Percentiles rank a stretch among this genome's conserved stretches.
phyloP scores from a whole-genome alignment of 1,140 invertebrate genomes.

The Homarus americanus region DNA sequence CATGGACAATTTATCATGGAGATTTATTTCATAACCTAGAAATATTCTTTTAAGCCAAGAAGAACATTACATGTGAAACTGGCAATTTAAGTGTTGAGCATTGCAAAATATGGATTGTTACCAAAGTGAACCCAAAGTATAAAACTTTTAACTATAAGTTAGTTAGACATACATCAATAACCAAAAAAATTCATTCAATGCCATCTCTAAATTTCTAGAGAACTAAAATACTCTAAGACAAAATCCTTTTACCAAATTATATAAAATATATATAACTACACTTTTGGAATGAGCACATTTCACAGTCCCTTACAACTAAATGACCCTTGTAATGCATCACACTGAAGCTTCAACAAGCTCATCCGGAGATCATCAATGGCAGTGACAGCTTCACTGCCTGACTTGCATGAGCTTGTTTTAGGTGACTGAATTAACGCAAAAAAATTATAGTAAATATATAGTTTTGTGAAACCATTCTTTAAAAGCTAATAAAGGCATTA shows the following conservation, averaged over 20 bases:
- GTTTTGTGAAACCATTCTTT: not conserved
- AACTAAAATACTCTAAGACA: constrained; percentile 49
- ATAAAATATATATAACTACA: constrained; percentile 33
- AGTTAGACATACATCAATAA: constrained; percentile 36
- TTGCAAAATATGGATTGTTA: constrained; percentile 24
- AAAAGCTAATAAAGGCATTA: constrained; percentile 24
- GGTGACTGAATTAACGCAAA: constrained; percentile 3
- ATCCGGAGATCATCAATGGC: constrained; percentile 15
- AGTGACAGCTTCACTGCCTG: constrained; percentile 12
- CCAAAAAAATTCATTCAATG: constrained; percentile 17
- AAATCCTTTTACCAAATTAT: constrained; percentile 58
- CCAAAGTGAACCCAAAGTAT: constrained; percentile 6
- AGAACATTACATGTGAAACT: not conserved
- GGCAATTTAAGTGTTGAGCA: constrained; percentile 13
- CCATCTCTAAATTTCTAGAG: constrained; percentile 16
- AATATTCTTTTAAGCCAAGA: not conserved
- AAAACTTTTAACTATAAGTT: not conserved
- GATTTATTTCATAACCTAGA: constrained; percentile 14
- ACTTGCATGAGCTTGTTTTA: constrained; percentile 29
- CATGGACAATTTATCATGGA: constrained; percentile 19
- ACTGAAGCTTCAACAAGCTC: constrained; percentile 29
- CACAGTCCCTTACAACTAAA: constrained; percentile 43
- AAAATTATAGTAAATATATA: constrained; percentile 28
- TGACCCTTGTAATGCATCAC: constrained; percentile 16
- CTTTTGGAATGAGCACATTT: constrained; percentile 24